Percentiles rank a stretch among this genome's conserved stretches.
These are phyloP conservation scores for Tromatobia lineatoria DNA, from an alignment of 2,888 invertebrate genomes.

Conservation along the genomic window DNA sequence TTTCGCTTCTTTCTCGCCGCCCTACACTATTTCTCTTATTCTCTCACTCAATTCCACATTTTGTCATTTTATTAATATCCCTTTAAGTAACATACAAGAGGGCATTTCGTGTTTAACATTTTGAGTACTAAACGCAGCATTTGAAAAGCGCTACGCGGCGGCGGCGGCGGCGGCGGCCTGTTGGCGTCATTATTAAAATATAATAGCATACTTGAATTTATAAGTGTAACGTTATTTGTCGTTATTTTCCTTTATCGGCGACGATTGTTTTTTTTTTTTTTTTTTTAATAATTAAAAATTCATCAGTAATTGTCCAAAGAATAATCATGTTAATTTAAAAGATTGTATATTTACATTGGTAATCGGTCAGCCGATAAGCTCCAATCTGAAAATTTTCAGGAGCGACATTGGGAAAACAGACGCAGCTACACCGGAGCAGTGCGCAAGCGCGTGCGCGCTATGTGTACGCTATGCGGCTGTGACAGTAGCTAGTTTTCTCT, in stretches of 20 bases:
- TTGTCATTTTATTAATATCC: slow-evolving; percentile 70
- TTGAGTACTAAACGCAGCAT: not conserved
- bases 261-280: too few species aligned
- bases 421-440: slow-evolving; percentile 57
- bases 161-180: too few species aligned
- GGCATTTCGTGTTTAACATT: not conserved
- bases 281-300: not conserved
- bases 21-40: slow-evolving; percentile 76
- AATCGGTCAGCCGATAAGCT: not conserved
- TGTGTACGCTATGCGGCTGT: slow-evolving; percentile 15
- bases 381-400: not conserved
- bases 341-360: not conserved
- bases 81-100: not conserved
- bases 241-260: not conserved
- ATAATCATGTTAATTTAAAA: not conserved
- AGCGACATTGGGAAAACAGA: slow-evolving; percentile 72
- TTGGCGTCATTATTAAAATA: too few species aligned
- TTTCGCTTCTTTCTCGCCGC: slow-evolving; percentile 72
- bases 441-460: not conserved
- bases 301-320: not conserved
- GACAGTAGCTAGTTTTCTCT: slow-evolving; percentile 42
- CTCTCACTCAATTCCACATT: slow-evolving; percentile 66
- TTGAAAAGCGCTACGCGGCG: not conserved
- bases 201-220: too few species aligned
- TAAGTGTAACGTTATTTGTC: too few species aligned